Conservation (phyloP, 2,888 invertebrate genomes). For the Drosophila mercatorum region DNA sequence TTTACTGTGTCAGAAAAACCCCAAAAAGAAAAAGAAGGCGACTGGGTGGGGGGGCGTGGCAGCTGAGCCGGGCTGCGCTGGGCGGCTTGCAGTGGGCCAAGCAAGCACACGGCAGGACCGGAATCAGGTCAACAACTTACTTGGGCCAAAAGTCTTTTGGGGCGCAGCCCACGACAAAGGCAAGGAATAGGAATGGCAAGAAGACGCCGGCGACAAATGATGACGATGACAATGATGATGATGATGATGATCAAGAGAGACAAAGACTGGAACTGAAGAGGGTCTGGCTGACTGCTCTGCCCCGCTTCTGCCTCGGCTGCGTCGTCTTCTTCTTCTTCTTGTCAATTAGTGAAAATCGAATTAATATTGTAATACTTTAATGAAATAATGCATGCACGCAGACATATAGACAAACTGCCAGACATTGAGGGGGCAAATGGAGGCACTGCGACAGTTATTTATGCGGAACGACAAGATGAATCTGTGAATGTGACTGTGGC, state of each 20-base stretch:
- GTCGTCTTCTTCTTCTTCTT: conserved; percentile 22
- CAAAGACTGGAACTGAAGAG: too few species aligned
- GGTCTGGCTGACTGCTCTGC: too few species aligned
- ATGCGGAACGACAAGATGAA: conserved; percentile 78
- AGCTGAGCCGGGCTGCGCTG: conserved; percentile 6
- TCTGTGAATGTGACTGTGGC: conserved; percentile 42
- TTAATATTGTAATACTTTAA: conserved; percentile 80
- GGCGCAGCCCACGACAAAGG: conserved; percentile 10
- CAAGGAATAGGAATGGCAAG: background rate
- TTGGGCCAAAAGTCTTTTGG: conserved; percentile 4
- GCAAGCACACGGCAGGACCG: conserved; percentile 2
- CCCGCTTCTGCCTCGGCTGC: too few species aligned
- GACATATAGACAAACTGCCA: conserved; percentile 42
- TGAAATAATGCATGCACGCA: conserved; percentile 76
- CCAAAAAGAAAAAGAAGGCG: conserved; percentile 1
- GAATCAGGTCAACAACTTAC: conserved; percentile 46
- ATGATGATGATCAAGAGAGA: conserved; percentile 23
- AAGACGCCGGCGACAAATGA: conserved; percentile 28
- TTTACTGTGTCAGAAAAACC: conserved; percentile 1
- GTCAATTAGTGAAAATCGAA: conserved; percentile 80
- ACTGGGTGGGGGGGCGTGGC: background rate
- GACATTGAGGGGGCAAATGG: conserved; percentile 6
- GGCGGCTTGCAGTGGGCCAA: conserved; percentile 15
- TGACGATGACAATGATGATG: conserved; percentile 16
- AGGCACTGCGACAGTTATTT: conserved; percentile 71